Percentiles rank a stretch among this genome's conserved stretches.
phyloP scores from a whole-genome alignment of 1,140 invertebrate species.

The Mercenaria mercenaria region DNA sequence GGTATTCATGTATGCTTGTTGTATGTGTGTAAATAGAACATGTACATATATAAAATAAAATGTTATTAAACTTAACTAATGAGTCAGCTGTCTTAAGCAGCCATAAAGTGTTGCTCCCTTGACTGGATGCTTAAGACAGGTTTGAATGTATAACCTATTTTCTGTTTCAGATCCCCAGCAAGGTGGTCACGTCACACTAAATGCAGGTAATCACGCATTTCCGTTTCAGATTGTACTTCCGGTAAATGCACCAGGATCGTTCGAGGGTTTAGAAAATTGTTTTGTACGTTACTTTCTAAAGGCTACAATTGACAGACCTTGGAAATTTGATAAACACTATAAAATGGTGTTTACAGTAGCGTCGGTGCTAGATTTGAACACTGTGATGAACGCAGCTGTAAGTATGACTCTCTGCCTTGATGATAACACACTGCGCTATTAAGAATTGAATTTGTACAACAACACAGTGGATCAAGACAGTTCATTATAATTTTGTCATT shows the following conservation, averaged over 20 bases:
- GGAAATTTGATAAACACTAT: conserved; percentile 33
- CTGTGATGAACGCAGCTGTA: not conserved
- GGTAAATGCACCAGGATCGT: conserved; percentile 6
- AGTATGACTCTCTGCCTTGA: no score
- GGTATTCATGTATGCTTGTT: no score
- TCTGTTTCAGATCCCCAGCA: not conserved
- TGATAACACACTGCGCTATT: no score
- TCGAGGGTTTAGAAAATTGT: not conserved
- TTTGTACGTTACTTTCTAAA: conserved; percentile 4
- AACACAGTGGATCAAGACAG: no score
- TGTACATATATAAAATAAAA: no score
- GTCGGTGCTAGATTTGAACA: conserved; percentile 14
- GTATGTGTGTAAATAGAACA: no score
- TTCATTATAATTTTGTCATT: no score
- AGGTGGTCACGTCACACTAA: not conserved
- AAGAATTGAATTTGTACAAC: no score
- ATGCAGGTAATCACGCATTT: conserved; percentile 21
- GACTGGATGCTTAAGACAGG: no score
- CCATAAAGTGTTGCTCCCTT: no score
- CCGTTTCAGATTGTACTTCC: conserved; percentile 42
- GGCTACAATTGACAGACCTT: conserved; percentile 29
- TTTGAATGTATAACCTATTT: not conserved
- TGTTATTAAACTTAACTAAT: no score
- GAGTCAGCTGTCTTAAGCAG: no score
- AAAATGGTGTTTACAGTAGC: conserved; percentile 37